phyloP scores from a whole-genome alignment of 2,888 invertebrate genomes.

The Agriopis marginaria region DNA sequence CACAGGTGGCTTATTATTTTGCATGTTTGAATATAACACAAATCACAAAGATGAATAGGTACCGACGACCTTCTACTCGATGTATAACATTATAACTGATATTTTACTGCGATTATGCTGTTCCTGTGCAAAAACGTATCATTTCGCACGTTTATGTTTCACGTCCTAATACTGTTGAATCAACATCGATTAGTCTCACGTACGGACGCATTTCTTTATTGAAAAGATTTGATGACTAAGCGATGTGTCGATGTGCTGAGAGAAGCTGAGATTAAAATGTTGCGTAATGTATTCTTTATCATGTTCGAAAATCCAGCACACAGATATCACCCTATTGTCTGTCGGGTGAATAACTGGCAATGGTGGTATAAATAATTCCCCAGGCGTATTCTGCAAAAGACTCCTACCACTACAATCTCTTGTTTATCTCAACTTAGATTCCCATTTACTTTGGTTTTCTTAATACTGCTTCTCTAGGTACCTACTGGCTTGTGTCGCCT shows the following conservation, averaged over 20 bases:
- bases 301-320: no score
- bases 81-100: constrained; percentile 47
- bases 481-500: no score
- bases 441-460: no score
- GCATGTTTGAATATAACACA: constrained; percentile 15
- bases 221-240: constrained; percentile 48
- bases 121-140: constrained; percentile 45
- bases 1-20: background rate
- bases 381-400: no score
- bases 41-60: constrained; percentile 23
- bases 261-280: constrained; percentile 7
- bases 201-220: constrained; percentile 60
- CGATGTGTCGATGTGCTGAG: constrained; percentile 50
- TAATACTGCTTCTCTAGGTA: no score
- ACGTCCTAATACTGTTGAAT: constrained; percentile 76
- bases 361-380: no score
- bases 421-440: no score
- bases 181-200: constrained; percentile 80
- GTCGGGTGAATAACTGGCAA: no score
- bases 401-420: no score
- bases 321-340: no score
- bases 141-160: constrained; percentile 68
- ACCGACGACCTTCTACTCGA: constrained; percentile 44
- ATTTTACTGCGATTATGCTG: constrained; percentile 36
- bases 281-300: constrained; percentile 18